Evolutionary conservation across 2,797 vertebrate species (phyloP).

Genomic region (Cephalopachus bancanus): DNA sequence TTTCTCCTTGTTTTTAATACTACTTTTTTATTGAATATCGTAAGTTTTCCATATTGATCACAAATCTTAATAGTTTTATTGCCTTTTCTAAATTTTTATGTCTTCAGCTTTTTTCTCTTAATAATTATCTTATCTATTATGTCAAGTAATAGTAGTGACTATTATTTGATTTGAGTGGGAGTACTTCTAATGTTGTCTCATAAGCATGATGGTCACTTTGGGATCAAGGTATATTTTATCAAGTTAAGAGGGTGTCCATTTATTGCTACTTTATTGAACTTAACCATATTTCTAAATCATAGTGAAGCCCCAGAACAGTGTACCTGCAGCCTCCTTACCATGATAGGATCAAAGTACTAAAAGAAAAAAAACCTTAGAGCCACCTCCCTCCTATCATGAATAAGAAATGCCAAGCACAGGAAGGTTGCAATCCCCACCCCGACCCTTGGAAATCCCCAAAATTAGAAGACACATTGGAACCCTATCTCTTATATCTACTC

Average conservation of each 20-base stretch:
- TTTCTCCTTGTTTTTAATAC: not conserved
- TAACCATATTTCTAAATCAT: slow-evolving; percentile 51
- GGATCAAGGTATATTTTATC: slow-evolving; percentile 5
- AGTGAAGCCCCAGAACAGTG: not conserved
- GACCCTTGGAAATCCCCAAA: not conserved
- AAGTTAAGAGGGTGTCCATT: slow-evolving; percentile 25
- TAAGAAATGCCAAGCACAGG: slow-evolving; percentile 40
- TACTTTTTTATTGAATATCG: slow-evolving; percentile 39
- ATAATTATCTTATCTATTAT: not conserved
- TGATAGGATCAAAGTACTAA: slow-evolving; percentile 45
- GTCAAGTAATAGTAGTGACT: not conserved
- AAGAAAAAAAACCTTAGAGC: slow-evolving; percentile 15
- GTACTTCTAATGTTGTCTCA: not conserved
- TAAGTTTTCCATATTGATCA: slow-evolving; percentile 26
- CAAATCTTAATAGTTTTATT: slow-evolving; percentile 39
- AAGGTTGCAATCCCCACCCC: not conserved
- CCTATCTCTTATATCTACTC: not conserved
- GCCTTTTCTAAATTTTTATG: slow-evolving; percentile 51
- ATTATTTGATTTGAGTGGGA: slow-evolving; percentile 23
- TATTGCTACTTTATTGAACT: slow-evolving; percentile 43
- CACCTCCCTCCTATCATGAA: not conserved
- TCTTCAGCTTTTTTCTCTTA: slow-evolving; percentile 7
- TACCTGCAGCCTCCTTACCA: not conserved
- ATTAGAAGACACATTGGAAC: slow-evolving; percentile 26
- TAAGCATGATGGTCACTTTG: not conserved